Evolutionary conservation across 2,797 vertebrate species (phyloP), one percentile per base, ranked within the genome.

Genomic region (Sandelia bainsii): DNA sequence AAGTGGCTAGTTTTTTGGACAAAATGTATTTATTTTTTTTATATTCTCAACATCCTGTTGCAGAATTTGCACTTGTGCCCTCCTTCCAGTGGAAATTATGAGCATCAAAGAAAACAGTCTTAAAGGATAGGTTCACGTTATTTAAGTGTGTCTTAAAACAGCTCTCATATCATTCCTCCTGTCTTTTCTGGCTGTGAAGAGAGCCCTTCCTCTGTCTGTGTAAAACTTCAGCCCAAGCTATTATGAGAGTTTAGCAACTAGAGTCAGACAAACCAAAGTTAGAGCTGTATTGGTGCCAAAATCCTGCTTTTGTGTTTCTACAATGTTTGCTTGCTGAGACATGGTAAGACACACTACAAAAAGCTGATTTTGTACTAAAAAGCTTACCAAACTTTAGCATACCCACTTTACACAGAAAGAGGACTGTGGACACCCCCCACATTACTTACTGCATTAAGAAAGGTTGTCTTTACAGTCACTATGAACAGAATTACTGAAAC

Each of bases 1-100:
- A 12, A 10, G 48, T 5, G 34, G 19, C n/a, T 10, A 22, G 27
- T 60, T 61, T 40, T 16, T 71, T 48, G 48, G 68, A 64, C 52
- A 50, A 70, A 56, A 69, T 45, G 19, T 8, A 52, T 16, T 42
- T 42, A 11, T 39, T 39, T 39, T 39, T 39, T 42, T 71, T 68
- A 75, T 64, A 50, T 64, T 65, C 56, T 57, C 6, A 5, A 74
- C 23, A 62, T 46, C 60, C 3, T 49, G 52, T 39, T 75, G 29
- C 14, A 62, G 54, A 45, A 20, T 29, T 22, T 53, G 61, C 67
- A 75, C 75, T 69, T 64, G 19, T 57, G 13, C 25, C 50, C 20
- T 27, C 32, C 32, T 58, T 11, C 11, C 53, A 10, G n/a, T 63
- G 14, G 22, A 53, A 58, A 34, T 10, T 8, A 42, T 10, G 19